A percentile compares a stretch with the other conserved stretches of the same genome.
phyloP scores from a whole-genome alignment of 2,888 invertebrate species.

The Caenorhabditis wallacei region DNA sequence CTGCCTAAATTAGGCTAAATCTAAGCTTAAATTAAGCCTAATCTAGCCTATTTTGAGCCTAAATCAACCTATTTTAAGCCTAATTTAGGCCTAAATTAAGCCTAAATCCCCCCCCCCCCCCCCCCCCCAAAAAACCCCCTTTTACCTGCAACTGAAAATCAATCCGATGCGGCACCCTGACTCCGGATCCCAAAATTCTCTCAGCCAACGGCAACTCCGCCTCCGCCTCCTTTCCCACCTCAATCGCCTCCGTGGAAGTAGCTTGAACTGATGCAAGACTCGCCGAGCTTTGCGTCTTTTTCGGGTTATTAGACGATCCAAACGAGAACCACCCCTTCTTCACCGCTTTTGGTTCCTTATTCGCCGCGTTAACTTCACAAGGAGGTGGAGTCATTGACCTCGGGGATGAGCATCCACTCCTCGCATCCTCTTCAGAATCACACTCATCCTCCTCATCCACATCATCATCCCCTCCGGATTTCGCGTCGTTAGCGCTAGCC shows the following conservation, averaged over 20 bases:
- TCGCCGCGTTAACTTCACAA: neutral
- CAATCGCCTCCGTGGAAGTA: slow-evolving; percentile 61
- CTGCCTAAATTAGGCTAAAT: neutral
- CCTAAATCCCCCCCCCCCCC: too few species aligned
- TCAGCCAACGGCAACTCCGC: slow-evolving; percentile 70
- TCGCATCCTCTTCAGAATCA: slow-evolving; percentile 77
- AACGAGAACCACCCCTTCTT: slow-evolving; percentile 74
- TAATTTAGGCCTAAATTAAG: neutral
- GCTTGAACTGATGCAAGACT: slow-evolving; percentile 37
- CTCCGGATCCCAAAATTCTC: slow-evolving; percentile 63
- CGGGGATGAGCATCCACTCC: slow-evolving; percentile 76
- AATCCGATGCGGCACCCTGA: slow-evolving; percentile 65
- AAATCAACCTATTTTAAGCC: neutral
- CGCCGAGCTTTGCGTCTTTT: slow-evolving; percentile 54
- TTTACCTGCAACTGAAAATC: slow-evolving; percentile 73
- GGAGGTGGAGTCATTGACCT: slow-evolving; percentile 76
- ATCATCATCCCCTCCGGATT: slow-evolving; percentile 73
- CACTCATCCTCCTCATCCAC: slow-evolving; percentile 76
- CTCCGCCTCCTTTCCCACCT: slow-evolving; percentile 70
- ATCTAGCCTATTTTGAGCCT: neutral
- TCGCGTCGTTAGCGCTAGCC: slow-evolving; percentile 57
- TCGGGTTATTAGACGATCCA: slow-evolving; percentile 51
- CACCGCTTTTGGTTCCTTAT: slow-evolving; percentile 59
- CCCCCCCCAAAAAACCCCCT: slow-evolving; percentile 1
- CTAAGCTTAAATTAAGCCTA: neutral